Percentiles rank a stretch among this genome's conserved stretches.
phyloP scores from a whole-genome alignment of 92 coral and sea anemone genomes.

The Anthopleura xanthogrammica region DNA sequence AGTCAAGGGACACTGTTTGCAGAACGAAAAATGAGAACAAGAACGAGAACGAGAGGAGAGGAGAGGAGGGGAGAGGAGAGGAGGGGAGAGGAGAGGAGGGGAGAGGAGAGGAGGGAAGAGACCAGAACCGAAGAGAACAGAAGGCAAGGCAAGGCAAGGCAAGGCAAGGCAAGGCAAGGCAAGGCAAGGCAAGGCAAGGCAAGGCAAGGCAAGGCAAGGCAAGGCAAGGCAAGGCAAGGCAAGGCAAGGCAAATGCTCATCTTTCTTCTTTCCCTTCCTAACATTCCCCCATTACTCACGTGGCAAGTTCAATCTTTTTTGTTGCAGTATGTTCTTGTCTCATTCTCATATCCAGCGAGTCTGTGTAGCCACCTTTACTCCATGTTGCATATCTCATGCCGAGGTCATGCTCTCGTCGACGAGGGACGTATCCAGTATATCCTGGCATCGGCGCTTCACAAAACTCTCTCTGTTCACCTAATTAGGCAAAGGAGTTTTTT shows the following conservation, averaged over 20 bases:
- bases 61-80: background rate
- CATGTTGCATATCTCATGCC: slow-evolving; percentile 90
- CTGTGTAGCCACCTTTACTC: slow-evolving; percentile 81
- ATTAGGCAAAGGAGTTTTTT: background rate
- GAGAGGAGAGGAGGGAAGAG: background rate
- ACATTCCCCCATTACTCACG: slow-evolving; percentile 35
- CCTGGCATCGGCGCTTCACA: slow-evolving; percentile 91
- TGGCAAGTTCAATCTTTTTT: slow-evolving; percentile 61
- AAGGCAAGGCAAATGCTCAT: background rate
- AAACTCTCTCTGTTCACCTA: slow-evolving; percentile 88
- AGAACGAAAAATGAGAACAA: background rate
- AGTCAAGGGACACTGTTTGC: background rate
- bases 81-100: background rate
- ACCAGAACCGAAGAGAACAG: background rate
- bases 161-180: no score
- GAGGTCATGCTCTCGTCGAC: slow-evolving; percentile 82
- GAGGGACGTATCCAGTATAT: slow-evolving; percentile 92
- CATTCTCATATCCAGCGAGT: slow-evolving; percentile 74
- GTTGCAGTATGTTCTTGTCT: slow-evolving; percentile 80
- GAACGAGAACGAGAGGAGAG: no score
- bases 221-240: background rate
- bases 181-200: no score
- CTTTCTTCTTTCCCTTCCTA: background rate
- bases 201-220: no score
- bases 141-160: no score